Conservation (phyloP, 2,113 vertebrate species). For the Phyllostomus discolor region DNA sequence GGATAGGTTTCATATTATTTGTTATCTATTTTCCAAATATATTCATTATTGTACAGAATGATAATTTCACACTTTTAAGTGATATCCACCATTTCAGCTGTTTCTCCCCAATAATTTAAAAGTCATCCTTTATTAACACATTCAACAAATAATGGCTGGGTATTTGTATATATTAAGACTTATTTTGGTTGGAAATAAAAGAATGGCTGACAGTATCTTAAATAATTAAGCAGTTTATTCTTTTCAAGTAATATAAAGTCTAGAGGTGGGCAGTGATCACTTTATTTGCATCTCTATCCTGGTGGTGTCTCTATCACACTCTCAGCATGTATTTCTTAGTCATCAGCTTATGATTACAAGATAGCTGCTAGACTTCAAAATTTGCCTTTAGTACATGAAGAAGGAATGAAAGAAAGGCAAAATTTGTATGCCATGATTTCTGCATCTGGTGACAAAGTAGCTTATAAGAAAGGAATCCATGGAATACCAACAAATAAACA, state of each 20-base stretch:
- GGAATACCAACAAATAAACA: background rate
- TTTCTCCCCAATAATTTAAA: background rate
- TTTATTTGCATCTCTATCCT: fast-evolving
- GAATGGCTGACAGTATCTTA: background rate
- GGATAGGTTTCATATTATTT: background rate
- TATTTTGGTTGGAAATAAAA: background rate
- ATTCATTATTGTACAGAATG: background rate
- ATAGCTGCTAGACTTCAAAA: background rate
- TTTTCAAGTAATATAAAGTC: background rate
- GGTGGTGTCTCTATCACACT: background rate
- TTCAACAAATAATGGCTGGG: background rate
- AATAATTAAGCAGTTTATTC: background rate
- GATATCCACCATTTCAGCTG: background rate
- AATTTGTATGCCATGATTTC: background rate
- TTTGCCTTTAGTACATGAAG: background rate
- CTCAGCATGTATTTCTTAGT: background rate
- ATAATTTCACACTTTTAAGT: background rate
- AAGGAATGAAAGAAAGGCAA: background rate
- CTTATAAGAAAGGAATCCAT: background rate
- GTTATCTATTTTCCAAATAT: background rate
- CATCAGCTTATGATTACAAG: background rate
- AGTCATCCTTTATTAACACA: background rate
- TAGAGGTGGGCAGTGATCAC: background rate
- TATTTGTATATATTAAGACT: background rate
- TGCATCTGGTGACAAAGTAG: background rate